Conservation (phyloP, 1,140 invertebrate genomes). For the Eciton burchellii region DNA sequence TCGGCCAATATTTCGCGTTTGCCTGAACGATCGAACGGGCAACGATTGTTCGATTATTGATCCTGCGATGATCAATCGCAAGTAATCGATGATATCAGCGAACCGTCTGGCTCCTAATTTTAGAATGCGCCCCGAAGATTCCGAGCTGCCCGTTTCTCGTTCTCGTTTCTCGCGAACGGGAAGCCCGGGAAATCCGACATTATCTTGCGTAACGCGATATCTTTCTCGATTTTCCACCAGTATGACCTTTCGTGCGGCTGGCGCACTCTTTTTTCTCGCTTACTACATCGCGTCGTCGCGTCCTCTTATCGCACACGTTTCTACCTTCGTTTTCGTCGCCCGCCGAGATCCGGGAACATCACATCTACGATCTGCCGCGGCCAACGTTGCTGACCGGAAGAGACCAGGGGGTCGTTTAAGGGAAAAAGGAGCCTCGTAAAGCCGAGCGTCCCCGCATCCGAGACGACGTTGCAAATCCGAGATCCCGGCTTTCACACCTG, state of each 20-base stretch:
- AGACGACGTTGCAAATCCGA: constrained; percentile 33
- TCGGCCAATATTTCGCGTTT: too few relatives aligned
- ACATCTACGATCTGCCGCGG: constrained; percentile 61
- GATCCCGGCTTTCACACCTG: constrained; percentile 1
- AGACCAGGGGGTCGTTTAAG: background rate
- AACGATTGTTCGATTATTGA: too few relatives aligned
- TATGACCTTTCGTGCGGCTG: constrained; percentile 41
- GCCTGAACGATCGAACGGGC: too few relatives aligned
- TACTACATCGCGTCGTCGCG: constrained; percentile 61
- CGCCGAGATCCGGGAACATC: constrained; percentile 64
- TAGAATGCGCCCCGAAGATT: too few relatives aligned
- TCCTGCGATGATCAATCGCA: too few relatives aligned
- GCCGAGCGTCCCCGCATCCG: constrained; percentile 51
- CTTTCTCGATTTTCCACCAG: constrained; percentile 30
- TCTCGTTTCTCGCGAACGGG: too few relatives aligned
- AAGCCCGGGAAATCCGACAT: background rate
- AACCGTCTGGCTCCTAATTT: too few relatives aligned
- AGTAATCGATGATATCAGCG: too few relatives aligned
- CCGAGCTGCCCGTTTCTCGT: too few relatives aligned
- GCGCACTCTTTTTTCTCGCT: constrained; percentile 49
- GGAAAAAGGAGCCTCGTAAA: constrained; percentile 54
- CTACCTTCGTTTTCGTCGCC: constrained; percentile 34
- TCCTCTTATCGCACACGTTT: constrained; percentile 63
- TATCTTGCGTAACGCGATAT: constrained; percentile 50
- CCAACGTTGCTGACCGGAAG: constrained; percentile 61